phyloP scores from a whole-genome alignment of 2,888 invertebrate species.

The Caenorhabditis sp. region DNA sequence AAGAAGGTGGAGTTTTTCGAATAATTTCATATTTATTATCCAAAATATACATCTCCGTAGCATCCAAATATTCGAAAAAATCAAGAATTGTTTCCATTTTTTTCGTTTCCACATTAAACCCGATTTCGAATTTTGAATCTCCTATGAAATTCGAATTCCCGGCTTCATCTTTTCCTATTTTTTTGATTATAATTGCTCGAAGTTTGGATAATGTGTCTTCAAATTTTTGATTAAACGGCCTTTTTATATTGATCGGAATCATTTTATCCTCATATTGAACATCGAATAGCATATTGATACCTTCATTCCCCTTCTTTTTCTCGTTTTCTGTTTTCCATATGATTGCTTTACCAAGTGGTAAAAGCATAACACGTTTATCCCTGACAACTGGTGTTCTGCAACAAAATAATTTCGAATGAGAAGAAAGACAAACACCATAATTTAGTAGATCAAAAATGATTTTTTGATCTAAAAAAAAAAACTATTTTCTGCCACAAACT shows the following conservation, averaged over 20 bases:
- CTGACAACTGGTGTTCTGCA: not conserved
- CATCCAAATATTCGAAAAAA: not conserved
- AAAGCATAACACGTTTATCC: not conserved
- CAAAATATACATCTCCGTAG: not conserved
- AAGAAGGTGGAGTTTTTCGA: not conserved
- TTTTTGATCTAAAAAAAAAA: too few species aligned
- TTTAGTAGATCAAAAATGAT: too few species aligned
- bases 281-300: slow-evolving; percentile 15
- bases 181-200: not conserved
- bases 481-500: not conserved
- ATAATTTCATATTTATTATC: not conserved
- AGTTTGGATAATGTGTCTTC: slow-evolving; percentile 7
- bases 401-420: too few species aligned
- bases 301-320: slow-evolving; percentile 6
- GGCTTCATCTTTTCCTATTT: not conserved
- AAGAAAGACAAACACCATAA: too few species aligned
- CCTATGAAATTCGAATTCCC: not conserved
- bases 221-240: too few species aligned
- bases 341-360: not conserved
- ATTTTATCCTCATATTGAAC: slow-evolving; percentile 6
- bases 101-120: not conserved
- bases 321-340: slow-evolving; percentile 3
- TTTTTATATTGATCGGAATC: slow-evolving; percentile 11
- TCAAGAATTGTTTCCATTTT: not conserved
- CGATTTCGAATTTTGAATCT: not conserved